phyloP scores from a whole-genome alignment of 2,888 invertebrate species.

The Xanthia icteritia region DNA sequence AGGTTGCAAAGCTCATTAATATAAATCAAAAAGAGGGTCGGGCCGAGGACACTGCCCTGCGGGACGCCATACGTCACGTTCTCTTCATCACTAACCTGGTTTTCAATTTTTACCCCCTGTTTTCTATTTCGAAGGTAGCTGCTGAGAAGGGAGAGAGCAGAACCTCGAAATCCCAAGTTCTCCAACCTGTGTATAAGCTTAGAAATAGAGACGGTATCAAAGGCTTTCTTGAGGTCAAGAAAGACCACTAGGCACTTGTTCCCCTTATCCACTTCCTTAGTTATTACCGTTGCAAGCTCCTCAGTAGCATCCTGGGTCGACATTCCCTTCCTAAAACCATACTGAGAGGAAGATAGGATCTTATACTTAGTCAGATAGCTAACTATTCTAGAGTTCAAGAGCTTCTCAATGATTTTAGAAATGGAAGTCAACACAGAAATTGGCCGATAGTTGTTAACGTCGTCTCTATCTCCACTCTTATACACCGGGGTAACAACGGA shows the following conservation, averaged over 20 bases:
- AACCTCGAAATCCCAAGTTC: too few species aligned
- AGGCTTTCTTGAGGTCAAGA: too few species aligned
- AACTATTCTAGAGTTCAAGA: conserved; percentile 14
- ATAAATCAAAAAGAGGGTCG: too few species aligned
- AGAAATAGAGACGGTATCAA: too few species aligned
- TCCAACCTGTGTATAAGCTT: too few species aligned
- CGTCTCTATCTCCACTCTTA: background rate
- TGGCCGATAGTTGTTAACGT: background rate
- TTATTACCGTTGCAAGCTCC: background rate
- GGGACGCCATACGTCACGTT: too few species aligned
- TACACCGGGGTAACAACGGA: background rate
- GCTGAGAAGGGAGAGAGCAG: too few species aligned
- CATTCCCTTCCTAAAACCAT: background rate
- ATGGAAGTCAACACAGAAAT: conserved; percentile 2
- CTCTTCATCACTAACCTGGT: too few species aligned
- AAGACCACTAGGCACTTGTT: background rate
- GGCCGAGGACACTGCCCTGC: too few species aligned
- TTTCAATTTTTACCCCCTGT: too few species aligned
- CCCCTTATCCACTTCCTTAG: background rate
- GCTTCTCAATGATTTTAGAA: conserved; percentile 1
- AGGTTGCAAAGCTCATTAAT: too few species aligned
- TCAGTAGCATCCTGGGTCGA: background rate
- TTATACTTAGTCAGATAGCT: background rate
- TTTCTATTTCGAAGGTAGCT: too few species aligned
- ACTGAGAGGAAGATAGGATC: background rate